These are phyloP conservation scores for Myotis planiceps DNA, from an alignment of 2,797 vertebrate species.

Conservation along the genomic window DNA sequence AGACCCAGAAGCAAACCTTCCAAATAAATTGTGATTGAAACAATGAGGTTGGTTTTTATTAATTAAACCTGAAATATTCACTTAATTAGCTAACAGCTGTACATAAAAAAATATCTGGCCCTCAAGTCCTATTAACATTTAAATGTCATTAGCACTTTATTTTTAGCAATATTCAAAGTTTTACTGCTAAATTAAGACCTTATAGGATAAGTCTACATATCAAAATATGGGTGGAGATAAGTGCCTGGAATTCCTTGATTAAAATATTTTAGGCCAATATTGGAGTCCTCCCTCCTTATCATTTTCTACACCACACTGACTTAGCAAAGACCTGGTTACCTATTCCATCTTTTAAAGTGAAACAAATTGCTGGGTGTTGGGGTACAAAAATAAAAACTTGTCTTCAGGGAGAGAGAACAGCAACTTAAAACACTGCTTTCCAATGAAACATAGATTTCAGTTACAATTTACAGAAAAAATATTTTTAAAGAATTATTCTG, in stretches of 20 bases:
- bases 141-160: conserved; percentile 44
- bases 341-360: conserved; percentile 26
- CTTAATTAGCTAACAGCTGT: background rate
- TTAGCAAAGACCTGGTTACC: conserved; percentile 52
- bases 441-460: conserved; percentile 31
- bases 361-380: conserved; percentile 5
- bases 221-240: conserved; percentile 64
- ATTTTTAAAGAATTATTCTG: background rate
- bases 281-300: conserved; percentile 71
- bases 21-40: background rate
- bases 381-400: conserved; percentile 45
- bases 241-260: conserved; percentile 75
- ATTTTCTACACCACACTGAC: conserved; percentile 64
- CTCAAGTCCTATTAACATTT: conserved; percentile 10
- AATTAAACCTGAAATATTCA: conserved; percentile 52
- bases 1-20: conserved; percentile 16
- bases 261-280: conserved; percentile 66
- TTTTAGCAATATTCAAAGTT: conserved; percentile 61
- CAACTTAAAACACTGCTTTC: conserved; percentile 40
- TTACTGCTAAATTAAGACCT: conserved; percentile 58
- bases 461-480: background rate
- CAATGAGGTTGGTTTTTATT: conserved; percentile 23
- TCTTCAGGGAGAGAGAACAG: background rate
- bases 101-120: background rate
- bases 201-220: conserved; percentile 38